Base-by-base conservation (phyloP, 64 coral and sea anemone species). In the Pachyseris speciosa region DNA sequence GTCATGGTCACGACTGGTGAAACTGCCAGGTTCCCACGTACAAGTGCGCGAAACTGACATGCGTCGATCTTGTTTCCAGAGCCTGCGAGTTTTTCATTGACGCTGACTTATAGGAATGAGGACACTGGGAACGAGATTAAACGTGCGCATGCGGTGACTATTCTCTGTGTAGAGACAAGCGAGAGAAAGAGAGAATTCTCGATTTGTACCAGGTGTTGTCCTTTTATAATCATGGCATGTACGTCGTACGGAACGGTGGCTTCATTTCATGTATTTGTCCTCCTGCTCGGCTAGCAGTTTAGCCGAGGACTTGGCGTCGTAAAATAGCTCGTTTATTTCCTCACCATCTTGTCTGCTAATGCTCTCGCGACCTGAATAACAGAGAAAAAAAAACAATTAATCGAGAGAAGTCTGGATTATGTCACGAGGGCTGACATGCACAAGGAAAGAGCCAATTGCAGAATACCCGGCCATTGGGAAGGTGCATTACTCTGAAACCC, bases 181-280 rank as follows among this genome's bases (percentile, higher is more conserved):
- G n/a, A n/a, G n/a, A n/a, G n/a, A n/a, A n/a, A n/a, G n/a, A n/a
- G n/a, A n/a, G n/a, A n/a, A n/a, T n/a, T n/a, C n/a, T n/a, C n/a
- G n/a, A n/a, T n/a, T n/a, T n/a, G n/a, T n/a, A n/a, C n/a, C n/a
- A n/a, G n/a, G n/a, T n/a, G n/a, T n/a, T n/a, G n/a, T n/a, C n/a
- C n/a, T n/a, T n/a, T n/a, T n/a, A n/a, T n/a, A n/a, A n/a, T n/a
- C n/a, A n/a, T n/a, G n/a, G n/a, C n/a, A n/a, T n/a, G n/a, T n/a
- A n/a, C n/a, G n/a, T n/a, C n/a, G n/a, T n/a, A n/a, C n/a, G 27
- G 20, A 68, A 75, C 13, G 7, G 15, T 37, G 45, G 25, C 11
- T 12, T 90, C 72, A 99, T 33, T 99, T 86, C 97, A 99, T 99
- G 67, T 99, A 99, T 37, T 99, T 99, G 80, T 99, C 97, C 57